Conservation (phyloP, 2,888 invertebrate genomes). For the Leptura quadrifasciata region DNA sequence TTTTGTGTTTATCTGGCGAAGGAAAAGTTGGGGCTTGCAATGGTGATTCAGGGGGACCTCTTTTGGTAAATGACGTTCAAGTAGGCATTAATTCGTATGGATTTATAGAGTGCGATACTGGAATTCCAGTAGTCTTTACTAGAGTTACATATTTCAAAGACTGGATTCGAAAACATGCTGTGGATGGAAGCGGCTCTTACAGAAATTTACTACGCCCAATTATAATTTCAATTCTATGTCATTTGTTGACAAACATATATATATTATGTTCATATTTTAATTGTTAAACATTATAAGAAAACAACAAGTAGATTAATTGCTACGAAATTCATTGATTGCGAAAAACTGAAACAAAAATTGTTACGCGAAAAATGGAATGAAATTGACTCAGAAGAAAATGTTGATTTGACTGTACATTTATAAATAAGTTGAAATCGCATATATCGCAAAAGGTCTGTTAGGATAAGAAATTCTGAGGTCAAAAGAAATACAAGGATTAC, state of each 20-base stretch:
- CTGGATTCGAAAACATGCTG: background rate
- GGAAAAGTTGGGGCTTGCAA: background rate
- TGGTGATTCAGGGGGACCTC: background rate
- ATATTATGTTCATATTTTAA: background rate
- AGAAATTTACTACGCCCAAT: background rate
- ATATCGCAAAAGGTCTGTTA: too few species aligned
- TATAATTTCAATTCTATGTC: background rate
- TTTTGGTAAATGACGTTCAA: background rate
- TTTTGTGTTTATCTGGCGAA: background rate
- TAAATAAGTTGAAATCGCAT: too few species aligned
- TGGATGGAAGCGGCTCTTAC: background rate
- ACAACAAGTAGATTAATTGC: too few species aligned
- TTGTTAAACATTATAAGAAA: too few species aligned
- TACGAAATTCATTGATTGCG: too few species aligned
- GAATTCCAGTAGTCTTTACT: background rate
- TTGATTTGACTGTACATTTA: too few species aligned
- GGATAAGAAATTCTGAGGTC: too few species aligned
- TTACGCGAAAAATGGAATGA: too few species aligned
- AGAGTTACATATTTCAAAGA: background rate
- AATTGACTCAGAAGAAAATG: too few species aligned
- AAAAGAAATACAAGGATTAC: too few species aligned
- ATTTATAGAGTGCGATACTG: background rate
- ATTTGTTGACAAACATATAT: background rate
- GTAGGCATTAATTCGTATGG: background rate
- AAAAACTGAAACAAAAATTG: too few species aligned